Conservation (phyloP, 2,888 invertebrate species). For the Ennomos fuscantarius region DNA sequence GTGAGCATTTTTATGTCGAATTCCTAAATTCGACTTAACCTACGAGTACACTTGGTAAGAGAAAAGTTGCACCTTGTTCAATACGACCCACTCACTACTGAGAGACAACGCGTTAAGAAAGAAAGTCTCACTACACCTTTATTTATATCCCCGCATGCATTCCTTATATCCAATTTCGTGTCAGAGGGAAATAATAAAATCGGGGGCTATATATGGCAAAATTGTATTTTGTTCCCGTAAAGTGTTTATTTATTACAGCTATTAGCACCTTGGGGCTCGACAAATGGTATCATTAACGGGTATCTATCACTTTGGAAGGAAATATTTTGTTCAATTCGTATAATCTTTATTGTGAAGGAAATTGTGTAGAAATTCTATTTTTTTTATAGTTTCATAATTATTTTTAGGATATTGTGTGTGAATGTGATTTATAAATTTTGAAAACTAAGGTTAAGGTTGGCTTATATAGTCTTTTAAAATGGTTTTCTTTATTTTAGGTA, state of each 20-base stretch:
- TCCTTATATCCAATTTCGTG: slow-evolving; percentile 26
- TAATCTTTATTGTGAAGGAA: slow-evolving; percentile 23
- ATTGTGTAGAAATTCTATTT: background rate
- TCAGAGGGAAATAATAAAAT: slow-evolving; percentile 24
- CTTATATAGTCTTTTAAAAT: no score
- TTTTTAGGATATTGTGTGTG: no score
- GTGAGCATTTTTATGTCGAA: no score
- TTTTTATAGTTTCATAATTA: no score
- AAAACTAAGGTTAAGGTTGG: no score
- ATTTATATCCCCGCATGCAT: slow-evolving; percentile 12
- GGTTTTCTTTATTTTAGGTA: no score
- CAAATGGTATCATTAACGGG: slow-evolving; percentile 26
- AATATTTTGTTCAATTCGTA: slow-evolving; percentile 22
- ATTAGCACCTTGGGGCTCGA: slow-evolving; percentile 36
- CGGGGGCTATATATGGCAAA: slow-evolving; percentile 12
- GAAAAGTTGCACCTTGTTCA: no score
- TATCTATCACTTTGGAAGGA: slow-evolving; percentile 26
- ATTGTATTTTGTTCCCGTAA: slow-evolving; percentile 34
- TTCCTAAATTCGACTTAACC: no score
- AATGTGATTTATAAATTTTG: background rate
- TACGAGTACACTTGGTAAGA: no score
- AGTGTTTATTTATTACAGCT: slow-evolving; percentile 39
- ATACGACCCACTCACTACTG: no score
- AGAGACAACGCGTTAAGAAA: background rate
- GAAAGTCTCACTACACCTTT: background rate